Conservation (phyloP, 2,113 vertebrate species). For the Asarcornis scutulata region DNA sequence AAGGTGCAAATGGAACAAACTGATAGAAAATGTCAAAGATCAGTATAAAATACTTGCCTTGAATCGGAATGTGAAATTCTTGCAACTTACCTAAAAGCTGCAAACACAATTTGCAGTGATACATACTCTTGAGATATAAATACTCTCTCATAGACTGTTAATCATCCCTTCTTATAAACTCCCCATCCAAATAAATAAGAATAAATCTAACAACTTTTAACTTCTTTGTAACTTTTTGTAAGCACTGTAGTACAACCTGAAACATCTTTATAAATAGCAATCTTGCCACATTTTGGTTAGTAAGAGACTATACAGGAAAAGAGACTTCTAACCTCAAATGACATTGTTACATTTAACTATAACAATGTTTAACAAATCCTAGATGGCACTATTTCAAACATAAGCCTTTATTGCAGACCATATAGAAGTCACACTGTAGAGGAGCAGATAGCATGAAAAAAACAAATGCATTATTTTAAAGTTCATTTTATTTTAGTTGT, state of each 20-base stretch:
- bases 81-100: conserved; percentile 11
- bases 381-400: not conserved
- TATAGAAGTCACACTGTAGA: not conserved
- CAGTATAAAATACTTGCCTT: conserved; percentile 7
- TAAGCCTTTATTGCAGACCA: not conserved
- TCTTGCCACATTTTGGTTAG: not conserved
- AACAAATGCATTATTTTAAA: not conserved
- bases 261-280: not conserved
- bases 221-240: not conserved
- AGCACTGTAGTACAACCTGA: not conserved
- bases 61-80: conserved; percentile 17
- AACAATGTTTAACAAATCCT: conserved; percentile 25
- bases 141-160: not conserved
- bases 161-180: not conserved
- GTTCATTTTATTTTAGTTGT: not conserved
- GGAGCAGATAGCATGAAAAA: not conserved
- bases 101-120: not conserved
- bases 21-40: not conserved
- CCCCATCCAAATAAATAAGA: not conserved
- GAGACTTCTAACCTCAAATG: not conserved
- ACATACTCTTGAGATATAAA: not conserved
- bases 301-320: not conserved
- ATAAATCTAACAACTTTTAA: not conserved
- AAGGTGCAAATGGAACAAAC: not conserved
- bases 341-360: not conserved